Conservation (phyloP, 2,888 invertebrate genomes). For the Leptopterna dolabrata region DNA sequence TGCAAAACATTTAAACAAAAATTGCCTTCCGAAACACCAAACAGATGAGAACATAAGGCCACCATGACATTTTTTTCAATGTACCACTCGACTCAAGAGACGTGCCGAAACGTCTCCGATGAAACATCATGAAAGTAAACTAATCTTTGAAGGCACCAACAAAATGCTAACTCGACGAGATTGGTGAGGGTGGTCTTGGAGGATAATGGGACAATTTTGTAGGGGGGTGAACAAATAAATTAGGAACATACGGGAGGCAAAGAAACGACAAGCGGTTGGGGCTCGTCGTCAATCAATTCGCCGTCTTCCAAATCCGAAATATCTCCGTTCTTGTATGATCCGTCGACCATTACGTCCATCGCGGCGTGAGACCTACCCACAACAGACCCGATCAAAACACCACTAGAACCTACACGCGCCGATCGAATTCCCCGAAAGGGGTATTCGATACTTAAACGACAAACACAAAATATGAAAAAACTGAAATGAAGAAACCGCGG, state of each 20-base stretch:
- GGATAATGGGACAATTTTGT: not conserved
- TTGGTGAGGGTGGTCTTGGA: not conserved
- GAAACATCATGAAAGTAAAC: too few species aligned
- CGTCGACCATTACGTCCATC: conserved; percentile 47
- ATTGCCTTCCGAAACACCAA: not conserved
- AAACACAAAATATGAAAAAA: not conserved
- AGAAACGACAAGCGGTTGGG: not conserved
- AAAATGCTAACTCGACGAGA: too few species aligned
- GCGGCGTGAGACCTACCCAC: not conserved
- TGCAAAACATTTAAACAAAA: not conserved
- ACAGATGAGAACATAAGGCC: not conserved
- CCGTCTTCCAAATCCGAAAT: conserved; percentile 36
- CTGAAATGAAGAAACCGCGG: not conserved
- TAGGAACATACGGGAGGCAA: conserved; percentile 22
- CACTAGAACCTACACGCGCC: not conserved
- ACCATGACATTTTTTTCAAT: not conserved
- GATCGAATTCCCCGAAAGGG: not conserved
- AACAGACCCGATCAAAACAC: not conserved
- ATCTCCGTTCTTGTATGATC: conserved; percentile 37
- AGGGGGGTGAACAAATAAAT: not conserved
- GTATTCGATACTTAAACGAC: not conserved
- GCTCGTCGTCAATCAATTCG: conserved; percentile 38
- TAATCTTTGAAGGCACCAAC: too few species aligned
- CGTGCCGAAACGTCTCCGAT: too few species aligned
- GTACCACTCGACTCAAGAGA: too few species aligned